phyloP scores from a whole-genome alignment of 2,888 invertebrate species.

The Hyalella azteca region DNA sequence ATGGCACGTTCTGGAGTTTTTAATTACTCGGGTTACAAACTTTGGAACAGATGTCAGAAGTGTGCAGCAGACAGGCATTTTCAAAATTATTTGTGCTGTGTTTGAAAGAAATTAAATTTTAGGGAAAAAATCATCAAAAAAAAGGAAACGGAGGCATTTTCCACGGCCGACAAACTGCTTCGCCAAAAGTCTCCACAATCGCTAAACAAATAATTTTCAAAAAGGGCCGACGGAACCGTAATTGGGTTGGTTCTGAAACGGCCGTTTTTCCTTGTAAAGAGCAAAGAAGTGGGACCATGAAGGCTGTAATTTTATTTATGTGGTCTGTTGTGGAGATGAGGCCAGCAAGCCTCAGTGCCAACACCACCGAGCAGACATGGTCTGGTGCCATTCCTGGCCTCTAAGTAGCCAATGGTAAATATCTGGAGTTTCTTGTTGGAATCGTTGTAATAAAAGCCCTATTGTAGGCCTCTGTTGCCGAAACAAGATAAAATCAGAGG shows the following conservation, averaged over 20 bases:
- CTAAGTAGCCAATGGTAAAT: constrained; percentile 15
- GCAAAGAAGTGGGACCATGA: constrained; percentile 15
- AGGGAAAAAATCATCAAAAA: neutral
- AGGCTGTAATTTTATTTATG: constrained; percentile 28
- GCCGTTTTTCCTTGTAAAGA: constrained; percentile 32
- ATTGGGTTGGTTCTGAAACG: constrained; percentile 32
- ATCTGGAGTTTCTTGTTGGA: neutral
- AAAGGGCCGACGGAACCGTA: constrained; percentile 24
- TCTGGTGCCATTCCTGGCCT: neutral
- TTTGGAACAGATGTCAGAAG: too few species aligned
- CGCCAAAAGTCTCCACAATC: neutral
- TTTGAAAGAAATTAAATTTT: too few species aligned
- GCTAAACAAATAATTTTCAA: constrained; percentile 15
- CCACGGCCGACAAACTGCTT: constrained; percentile 1
- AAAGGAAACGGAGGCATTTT: neutral
- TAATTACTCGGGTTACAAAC: too few species aligned
- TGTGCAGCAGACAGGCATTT: too few species aligned
- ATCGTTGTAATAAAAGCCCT: too few species aligned
- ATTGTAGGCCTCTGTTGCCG: too few species aligned
- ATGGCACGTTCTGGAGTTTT: too few species aligned
- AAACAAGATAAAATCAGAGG: too few species aligned
- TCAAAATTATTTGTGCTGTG: too few species aligned
- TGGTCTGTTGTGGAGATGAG: constrained; percentile 12
- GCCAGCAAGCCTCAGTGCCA: neutral
- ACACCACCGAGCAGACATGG: neutral